Evolutionary conservation across 1,140 invertebrate species (phyloP).

Genomic region (Carposina sasakii): DNA sequence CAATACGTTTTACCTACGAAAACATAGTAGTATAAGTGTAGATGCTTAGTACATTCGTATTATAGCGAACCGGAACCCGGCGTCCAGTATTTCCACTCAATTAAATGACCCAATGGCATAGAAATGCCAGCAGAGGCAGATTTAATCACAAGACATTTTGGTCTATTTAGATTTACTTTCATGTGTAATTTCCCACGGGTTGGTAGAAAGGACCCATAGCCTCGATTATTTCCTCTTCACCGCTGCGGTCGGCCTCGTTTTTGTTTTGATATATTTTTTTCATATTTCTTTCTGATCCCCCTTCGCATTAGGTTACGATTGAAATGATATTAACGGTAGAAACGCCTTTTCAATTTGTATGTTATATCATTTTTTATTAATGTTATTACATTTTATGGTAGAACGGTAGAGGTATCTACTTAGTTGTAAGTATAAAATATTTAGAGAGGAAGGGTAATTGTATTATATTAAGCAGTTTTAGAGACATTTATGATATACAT

Average conservation of each 20-base stretch:
- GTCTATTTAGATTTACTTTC: constrained; percentile 32
- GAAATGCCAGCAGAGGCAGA: constrained; percentile 43
- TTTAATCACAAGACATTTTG: constrained; percentile 52
- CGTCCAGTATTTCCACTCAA: constrained; percentile 44
- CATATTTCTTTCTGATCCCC: not conserved
- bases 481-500: too few relatives aligned
- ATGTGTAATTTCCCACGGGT: constrained; percentile 47
- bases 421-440: not conserved
- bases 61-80: constrained; percentile 18
- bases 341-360: not conserved
- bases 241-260: constrained; percentile 25
- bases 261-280: constrained; percentile 10
- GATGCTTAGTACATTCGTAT: not conserved
- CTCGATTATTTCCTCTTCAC: constrained; percentile 38
- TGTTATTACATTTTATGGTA: not conserved
- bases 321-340: not conserved
- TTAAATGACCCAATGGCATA: constrained; percentile 45
- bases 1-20: not conserved
- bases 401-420: not conserved
- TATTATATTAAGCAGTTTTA: too few relatives aligned
- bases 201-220: constrained; percentile 17
- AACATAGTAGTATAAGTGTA: not conserved
- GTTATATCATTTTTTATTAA: not conserved
- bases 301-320: not conserved
- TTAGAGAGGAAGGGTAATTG: not conserved